Evolutionary conservation across 2,888 invertebrate species (phyloP), one percentile per base, ranked within the genome.

Genomic region (Oxystoma pomonae): DNA sequence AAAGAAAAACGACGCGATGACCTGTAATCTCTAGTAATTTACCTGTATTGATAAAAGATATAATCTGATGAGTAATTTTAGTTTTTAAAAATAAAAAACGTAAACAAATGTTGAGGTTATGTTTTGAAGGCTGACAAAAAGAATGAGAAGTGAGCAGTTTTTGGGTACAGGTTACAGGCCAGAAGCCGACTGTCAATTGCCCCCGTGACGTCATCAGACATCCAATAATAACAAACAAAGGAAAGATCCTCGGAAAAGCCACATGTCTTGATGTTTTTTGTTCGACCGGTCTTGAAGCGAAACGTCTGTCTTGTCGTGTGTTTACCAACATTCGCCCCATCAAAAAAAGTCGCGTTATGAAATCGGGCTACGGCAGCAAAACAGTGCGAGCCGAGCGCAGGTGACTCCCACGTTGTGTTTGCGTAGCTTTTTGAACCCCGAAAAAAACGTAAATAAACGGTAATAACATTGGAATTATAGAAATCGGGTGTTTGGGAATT

Each of bases 271-370:
- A 7, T 35, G 35, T 35, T 35, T 35, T 35, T 35, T 35, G 5
- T 35, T 3, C 35, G 35, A 35, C 35, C 35, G 35, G 35, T 35
- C 35, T 3, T 35, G 12, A 35, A 35, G 35, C 12, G 5, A 35
- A 3, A 35, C 5, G 35, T 35, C 35, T 35, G 7, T 53, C 53
- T 9, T 69, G 74, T 75, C 76, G 75, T 75, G 75, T 76, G 76
- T 76, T 76, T 76, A 75, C 73, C 72, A 75, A 75, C 73, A 74
- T 68, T 68, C 35, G 35, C 35, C 35, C 35, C 35, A 35, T 35
- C 35, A 35, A 3, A 35, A 3, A 35, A 35, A 35, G 72, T 72
- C 73, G 70, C 72, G 74, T 75, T 75, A 76, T 75, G 76, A 76
- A 76, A 76, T 73, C 74, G 70, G 19, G 7, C n/a, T 3, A 3